Percentiles rank a stretch among this genome's conserved stretches.
phyloP scores from a whole-genome alignment of 2,888 invertebrate species.

The Blastobasis lacticolella region DNA sequence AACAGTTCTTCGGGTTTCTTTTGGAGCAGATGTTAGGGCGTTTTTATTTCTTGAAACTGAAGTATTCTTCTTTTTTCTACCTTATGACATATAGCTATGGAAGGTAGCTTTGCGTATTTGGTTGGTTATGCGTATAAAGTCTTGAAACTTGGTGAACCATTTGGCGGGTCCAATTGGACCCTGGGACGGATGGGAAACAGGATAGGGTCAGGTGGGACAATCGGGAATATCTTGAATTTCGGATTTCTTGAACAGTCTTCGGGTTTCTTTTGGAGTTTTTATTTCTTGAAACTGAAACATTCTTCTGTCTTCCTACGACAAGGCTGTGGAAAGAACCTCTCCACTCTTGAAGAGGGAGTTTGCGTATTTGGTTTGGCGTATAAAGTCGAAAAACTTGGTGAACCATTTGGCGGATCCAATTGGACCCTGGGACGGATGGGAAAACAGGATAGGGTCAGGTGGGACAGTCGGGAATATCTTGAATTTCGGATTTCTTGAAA shows the following conservation, averaged over 20 bases:
- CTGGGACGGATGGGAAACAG: conserved; percentile 37
- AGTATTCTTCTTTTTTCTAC: no score
- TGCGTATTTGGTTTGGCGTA: neutral
- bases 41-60: no score
- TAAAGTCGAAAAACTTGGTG: conserved; percentile 31
- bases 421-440: conserved; percentile 43
- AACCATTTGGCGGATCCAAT: conserved; percentile 51
- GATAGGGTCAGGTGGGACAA: conserved; percentile 21
- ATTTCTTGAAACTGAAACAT: no score
- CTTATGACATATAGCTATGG: conserved; percentile 30
- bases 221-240: conserved; percentile 8
- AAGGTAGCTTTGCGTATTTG: conserved; percentile 24
- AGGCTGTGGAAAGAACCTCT: conserved; percentile 8
- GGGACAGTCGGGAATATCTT: conserved; percentile 11
- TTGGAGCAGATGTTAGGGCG: no score
- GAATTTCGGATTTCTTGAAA: no score
- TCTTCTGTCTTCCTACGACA: no score
- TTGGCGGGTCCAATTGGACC: conserved; percentile 53
- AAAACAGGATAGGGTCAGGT: conserved; percentile 16
- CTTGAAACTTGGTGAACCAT: conserved; percentile 42
- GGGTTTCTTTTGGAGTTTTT: no score
- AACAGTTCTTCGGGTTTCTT: no score
- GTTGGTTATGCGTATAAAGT: neutral
- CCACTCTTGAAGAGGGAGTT: conserved; percentile 31
- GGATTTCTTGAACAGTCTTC: no score